Evolutionary conservation across 37 sponge, comb jelly and placozoan species (phyloP), one percentile per base, ranked within the genome.

Genomic region (Amphimedon queenslandica): DNA sequence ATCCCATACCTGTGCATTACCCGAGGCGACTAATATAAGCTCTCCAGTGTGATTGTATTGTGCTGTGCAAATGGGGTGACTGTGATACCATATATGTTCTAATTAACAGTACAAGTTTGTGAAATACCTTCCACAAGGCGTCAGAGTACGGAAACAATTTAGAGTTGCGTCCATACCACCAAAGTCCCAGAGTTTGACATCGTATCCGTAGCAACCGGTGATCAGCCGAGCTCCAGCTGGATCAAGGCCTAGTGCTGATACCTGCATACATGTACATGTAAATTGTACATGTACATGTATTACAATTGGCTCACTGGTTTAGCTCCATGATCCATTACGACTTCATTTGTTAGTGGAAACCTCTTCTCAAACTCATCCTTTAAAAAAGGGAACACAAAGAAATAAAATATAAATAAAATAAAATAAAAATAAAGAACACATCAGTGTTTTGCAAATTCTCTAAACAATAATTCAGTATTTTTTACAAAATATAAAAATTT

Each of bases 21-120:
- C 94, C 38, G 94, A 31, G 11, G 89, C 82, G 23, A 93, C 80
- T 3, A 93, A 72, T 31, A 96, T 73, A 29, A 72, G 38, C 55
- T 93, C 93, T 55, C 98, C 98, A 67, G 88, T 86, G 39, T 58
- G 74, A 66, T 94, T 96, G 79, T 85, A 96, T 64, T 84, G 85
- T 13, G 90, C 61, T 24, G 91, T 80, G 23, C 74, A 58, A 40
- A 96, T 85, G 29, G 84, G 94, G 53, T 96, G 91, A 56, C 94
- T 93, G 58, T 1, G 37, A 11, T 24, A 71, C 31, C 65, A 71
- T 3, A 39, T 16, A 55, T 24, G n/a, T 21, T 30, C n/a, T n/a
- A n/a, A n/a, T n/a, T n/a, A n/a, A n/a, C n/a, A n/a, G n/a, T n/a
- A n/a, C n/a, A n/a, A n/a, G n/a, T n/a, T n/a, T n/a, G n/a, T 47